Percentiles rank a stretch among this genome's conserved stretches.
Conservation (phyloP, 1,140 invertebrate species). For the Brachionus calyciflorus region DNA sequence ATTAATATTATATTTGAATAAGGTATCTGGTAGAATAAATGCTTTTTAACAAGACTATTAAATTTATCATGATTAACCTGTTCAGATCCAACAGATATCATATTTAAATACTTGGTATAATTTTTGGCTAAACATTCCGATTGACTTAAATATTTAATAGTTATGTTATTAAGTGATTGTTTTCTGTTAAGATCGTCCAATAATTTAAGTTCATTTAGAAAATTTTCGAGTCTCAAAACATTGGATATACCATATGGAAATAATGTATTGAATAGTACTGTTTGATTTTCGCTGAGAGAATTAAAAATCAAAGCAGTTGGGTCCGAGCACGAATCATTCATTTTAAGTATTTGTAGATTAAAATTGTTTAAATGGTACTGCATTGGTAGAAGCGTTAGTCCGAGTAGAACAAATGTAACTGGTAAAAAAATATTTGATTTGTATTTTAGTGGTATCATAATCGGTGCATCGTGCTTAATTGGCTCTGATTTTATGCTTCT, state of each 20-base stretch:
- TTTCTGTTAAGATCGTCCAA: constrained; percentile 4
- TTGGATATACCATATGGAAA: constrained; percentile 1
- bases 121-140: constrained; percentile 20
- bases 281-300: neutral
- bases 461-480: neutral
- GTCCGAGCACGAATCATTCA: constrained; percentile 32
- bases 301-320: constrained; percentile 16
- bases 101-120: constrained; percentile 28
- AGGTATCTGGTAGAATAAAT: constrained; percentile 24
- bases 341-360: constrained; percentile 12
- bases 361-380: constrained; percentile 34
- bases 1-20: constrained; percentile 10
- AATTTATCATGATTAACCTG: neutral
- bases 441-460: constrained; percentile 3
- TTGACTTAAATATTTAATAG: constrained; percentile 25
- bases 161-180: constrained; percentile 13
- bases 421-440: constrained; percentile 12
- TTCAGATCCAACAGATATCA: neutral
- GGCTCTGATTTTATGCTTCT: neutral
- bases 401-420: constrained; percentile 7
- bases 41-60: neutral
- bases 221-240: neutral
- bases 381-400: neutral
- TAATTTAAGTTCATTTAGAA: neutral
- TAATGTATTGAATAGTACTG: neutral